Base-by-base conservation (phyloP, 2,113 vertebrate species). In the Nannobrachium achirus region DNA sequence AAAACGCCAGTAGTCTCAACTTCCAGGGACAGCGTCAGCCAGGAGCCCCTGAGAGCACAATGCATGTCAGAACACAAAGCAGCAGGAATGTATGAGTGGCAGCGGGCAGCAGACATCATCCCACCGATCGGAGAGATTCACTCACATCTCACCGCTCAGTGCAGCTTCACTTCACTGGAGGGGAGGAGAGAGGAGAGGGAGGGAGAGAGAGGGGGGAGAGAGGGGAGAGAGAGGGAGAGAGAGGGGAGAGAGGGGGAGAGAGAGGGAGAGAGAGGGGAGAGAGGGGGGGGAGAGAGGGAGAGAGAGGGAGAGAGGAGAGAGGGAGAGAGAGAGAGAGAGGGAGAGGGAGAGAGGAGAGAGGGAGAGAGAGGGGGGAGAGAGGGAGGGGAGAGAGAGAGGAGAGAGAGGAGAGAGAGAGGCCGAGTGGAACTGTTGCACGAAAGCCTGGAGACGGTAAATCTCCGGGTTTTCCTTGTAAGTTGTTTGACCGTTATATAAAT, bases 351-450 rank as follows among this genome's bases (percentile, higher is more conserved):
- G n/a, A 67, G 51, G 20, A 71, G 25, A 33, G 25, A 33, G 25
- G 25, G n/a, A n/a, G n/a, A n/a, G n/a, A n/a, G n/a, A n/a, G n/a
- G n/a, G n/a, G n/a, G n/a, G n/a, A n/a, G n/a, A n/a, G n/a, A 33
- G 25, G 73, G 19, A 48, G 16, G n/a, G n/a, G n/a, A 67, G 51
- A n/a, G 20, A 71, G 25, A 33, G 25, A 33, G 25, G 25, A 33
- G 25, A n/a, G 25, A 33, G 25, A 33, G n/a, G 25, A 33, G 25
- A 25, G 20, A 33, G 25, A 33, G 41, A 74, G 75, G 71, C 66
- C 18, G 57, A 81, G 70, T 49, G 56, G 82, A 81, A 81, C 76
- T 77, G 25, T 33, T 33, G 77, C 63, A 74, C 74, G 68, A 89
- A 84, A 84, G 81, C 79, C 49, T 73, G 56, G 53, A 20, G 46